Evolutionary conservation across 1,140 invertebrate genomes (phyloP).

Genomic region (Papilio dardanus): DNA sequence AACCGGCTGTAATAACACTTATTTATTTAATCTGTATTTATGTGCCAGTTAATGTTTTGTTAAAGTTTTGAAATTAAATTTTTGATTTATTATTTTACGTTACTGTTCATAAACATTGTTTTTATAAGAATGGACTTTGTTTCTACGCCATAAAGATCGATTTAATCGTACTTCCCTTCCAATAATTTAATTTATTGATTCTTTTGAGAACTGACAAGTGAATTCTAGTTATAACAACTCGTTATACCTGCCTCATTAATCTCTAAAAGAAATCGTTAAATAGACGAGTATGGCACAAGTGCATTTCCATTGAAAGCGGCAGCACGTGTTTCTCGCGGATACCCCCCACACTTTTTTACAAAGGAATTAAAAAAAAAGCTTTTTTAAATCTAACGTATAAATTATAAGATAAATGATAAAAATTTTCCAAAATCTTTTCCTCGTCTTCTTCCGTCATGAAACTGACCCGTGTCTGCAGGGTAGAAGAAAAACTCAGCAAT

Average conservation of each 20-base stretch:
- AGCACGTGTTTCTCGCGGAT: constrained; percentile 43
- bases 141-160: background rate
- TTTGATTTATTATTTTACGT: background rate
- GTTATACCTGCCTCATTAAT: constrained; percentile 32
- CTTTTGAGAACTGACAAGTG: background rate
- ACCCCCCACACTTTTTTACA: constrained; percentile 49
- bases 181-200: background rate
- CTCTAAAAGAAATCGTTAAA: constrained; percentile 52
- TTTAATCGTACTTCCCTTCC: background rate
- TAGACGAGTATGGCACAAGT: constrained; percentile 39
- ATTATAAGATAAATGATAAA: too few relatives aligned
- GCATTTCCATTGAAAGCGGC: constrained; percentile 51
- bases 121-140: background rate
- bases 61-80: background rate
- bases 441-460: too few relatives aligned
- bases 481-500: too few relatives aligned
- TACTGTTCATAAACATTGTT: background rate
- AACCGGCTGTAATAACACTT: background rate
- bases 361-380: too few relatives aligned
- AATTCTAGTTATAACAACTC: background rate
- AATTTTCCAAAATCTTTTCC: too few relatives aligned
- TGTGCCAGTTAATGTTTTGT: background rate
- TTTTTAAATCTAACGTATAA: too few relatives aligned
- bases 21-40: background rate
- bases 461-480: too few relatives aligned